These are phyloP conservation scores for Drosophila mayaguana DNA, from an alignment of 2,888 invertebrate genomes.

Conservation along the genomic window DNA sequence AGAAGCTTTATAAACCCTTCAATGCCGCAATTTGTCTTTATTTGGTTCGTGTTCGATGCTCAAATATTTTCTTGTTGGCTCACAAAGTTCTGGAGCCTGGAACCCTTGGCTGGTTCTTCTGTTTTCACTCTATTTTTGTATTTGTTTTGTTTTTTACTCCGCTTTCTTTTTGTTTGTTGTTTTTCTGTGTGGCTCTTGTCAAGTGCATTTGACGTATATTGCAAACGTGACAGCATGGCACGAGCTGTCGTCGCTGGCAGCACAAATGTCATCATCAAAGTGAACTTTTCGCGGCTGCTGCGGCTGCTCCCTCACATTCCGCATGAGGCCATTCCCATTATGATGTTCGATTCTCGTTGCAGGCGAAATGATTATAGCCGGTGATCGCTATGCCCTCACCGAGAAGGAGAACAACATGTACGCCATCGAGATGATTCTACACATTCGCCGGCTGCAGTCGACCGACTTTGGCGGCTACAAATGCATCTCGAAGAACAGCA, in stretches of 20 bases:
- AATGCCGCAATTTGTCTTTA: slow-evolving; percentile 83
- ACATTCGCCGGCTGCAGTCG: slow-evolving; percentile 90
- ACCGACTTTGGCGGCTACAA: slow-evolving; percentile 94
- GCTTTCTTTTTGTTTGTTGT: slow-evolving; percentile 6
- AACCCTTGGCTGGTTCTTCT: background rate
- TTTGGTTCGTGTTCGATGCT: slow-evolving; percentile 82
- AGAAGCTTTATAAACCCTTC: slow-evolving; percentile 73
- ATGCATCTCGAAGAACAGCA: slow-evolving; percentile 96
- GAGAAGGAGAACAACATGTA: slow-evolving; percentile 93
- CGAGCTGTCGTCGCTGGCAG: slow-evolving; percentile 32
- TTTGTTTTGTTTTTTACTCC: background rate
- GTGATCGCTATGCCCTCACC: slow-evolving; percentile 93
- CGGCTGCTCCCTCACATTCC: background rate
- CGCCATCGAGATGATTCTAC: slow-evolving; percentile 93
- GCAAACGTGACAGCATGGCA: slow-evolving; percentile 74
- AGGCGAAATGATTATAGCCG: slow-evolving; percentile 97
- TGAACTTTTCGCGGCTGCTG: slow-evolving; percentile 1
- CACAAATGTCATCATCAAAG: slow-evolving; percentile 45
- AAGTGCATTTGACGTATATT: slow-evolving; percentile 81
- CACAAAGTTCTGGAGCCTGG: slow-evolving; percentile 3
- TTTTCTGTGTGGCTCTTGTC: slow-evolving; percentile 40
- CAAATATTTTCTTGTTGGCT: slow-evolving; percentile 65
- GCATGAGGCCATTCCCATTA: slow-evolving; percentile 5
- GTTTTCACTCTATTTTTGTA: background rate
- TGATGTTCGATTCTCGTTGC: slow-evolving; percentile 51